These are phyloP conservation scores for Pristionchus pacificus DNA, from an alignment of 1,140 invertebrate species.

Conservation along the genomic window DNA sequence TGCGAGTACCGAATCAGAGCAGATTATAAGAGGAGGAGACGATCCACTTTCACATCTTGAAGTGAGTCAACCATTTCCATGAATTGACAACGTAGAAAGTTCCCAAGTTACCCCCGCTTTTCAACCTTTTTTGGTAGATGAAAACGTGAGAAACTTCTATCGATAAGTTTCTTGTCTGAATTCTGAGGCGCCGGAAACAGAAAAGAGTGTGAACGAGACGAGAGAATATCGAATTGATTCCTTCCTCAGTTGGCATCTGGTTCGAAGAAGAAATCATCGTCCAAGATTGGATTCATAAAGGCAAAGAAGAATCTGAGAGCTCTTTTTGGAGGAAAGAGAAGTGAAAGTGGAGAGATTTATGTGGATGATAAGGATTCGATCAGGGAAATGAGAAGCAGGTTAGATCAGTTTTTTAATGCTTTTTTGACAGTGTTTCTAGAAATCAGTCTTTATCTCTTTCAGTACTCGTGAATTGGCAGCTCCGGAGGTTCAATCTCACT, in stretches of 20 bases:
- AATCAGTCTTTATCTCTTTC: slow-evolving; percentile 29
- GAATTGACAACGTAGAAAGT: too few relatives aligned
- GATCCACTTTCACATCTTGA: slow-evolving; percentile 2
- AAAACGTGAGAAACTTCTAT: slow-evolving; percentile 11
- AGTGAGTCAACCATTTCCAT: too few relatives aligned
- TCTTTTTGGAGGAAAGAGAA: slow-evolving; percentile 35
- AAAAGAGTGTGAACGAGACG: too few relatives aligned
- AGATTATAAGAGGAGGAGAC: slow-evolving; percentile 33
- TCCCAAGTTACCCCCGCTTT: neutral
- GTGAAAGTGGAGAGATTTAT: slow-evolving; percentile 12
- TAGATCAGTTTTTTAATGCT: too few relatives aligned
- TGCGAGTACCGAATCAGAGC: slow-evolving; percentile 49
- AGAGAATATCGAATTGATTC: neutral
- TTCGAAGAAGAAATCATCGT: slow-evolving; percentile 31
- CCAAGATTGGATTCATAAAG: slow-evolving; percentile 43
- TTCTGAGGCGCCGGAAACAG: too few relatives aligned
- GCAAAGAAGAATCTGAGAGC: slow-evolving; percentile 58
- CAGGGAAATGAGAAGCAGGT: slow-evolving; percentile 5
- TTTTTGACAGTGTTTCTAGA: slow-evolving; percentile 10
- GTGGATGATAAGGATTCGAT: slow-evolving; percentile 33
- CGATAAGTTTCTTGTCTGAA: too few relatives aligned
- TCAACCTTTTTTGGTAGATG: slow-evolving; percentile 23
- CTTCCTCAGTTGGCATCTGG: slow-evolving; percentile 12
- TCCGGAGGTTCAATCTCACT: slow-evolving; percentile 38
- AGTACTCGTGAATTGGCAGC: slow-evolving; percentile 33